Conservation (phyloP, 1,140 invertebrate genomes). For the Micrasema longulum region DNA sequence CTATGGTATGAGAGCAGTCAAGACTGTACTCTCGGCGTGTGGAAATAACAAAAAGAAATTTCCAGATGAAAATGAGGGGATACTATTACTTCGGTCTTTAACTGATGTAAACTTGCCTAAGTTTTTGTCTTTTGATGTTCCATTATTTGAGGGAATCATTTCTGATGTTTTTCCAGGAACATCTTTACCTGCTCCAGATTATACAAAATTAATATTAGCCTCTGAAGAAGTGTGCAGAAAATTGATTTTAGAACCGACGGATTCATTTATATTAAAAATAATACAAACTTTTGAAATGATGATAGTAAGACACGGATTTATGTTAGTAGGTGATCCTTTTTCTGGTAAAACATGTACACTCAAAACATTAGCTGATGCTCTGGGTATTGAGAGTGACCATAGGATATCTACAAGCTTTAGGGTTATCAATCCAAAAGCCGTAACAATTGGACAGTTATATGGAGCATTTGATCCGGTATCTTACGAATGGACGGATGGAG, state of each 20-base stretch:
- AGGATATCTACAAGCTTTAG: conserved; percentile 78
- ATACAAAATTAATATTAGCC: conserved; percentile 73
- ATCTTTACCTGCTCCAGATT: conserved; percentile 79
- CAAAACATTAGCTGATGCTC: conserved; percentile 77
- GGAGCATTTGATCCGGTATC: conserved; percentile 91
- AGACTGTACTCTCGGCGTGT: conserved; percentile 80
- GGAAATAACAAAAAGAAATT: conserved; percentile 88
- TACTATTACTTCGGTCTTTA: conserved; percentile 84
- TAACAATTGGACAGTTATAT: conserved; percentile 91
- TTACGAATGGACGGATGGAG: conserved; percentile 92
- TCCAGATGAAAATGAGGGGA: conserved; percentile 84
- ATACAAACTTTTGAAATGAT: conserved; percentile 92
- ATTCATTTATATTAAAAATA: conserved; percentile 79
- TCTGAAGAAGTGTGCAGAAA: conserved; percentile 71
- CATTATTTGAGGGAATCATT: conserved; percentile 92
- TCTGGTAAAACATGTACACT: conserved; percentile 83
- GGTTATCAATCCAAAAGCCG: conserved; percentile 91
- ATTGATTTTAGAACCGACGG: conserved; percentile 80
- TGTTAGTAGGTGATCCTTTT: conserved; percentile 91
- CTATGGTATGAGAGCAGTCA: conserved; percentile 88
- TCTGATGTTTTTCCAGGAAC: conserved; percentile 91
- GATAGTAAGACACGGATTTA: conserved; percentile 92
- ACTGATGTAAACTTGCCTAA: conserved; percentile 95
- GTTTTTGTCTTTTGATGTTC: conserved; percentile 89
- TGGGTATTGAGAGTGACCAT: conserved; percentile 76